Evolutionary conservation across 2,113 vertebrate genomes (phyloP).

Genomic region (Platysternon megacephalum): DNA sequence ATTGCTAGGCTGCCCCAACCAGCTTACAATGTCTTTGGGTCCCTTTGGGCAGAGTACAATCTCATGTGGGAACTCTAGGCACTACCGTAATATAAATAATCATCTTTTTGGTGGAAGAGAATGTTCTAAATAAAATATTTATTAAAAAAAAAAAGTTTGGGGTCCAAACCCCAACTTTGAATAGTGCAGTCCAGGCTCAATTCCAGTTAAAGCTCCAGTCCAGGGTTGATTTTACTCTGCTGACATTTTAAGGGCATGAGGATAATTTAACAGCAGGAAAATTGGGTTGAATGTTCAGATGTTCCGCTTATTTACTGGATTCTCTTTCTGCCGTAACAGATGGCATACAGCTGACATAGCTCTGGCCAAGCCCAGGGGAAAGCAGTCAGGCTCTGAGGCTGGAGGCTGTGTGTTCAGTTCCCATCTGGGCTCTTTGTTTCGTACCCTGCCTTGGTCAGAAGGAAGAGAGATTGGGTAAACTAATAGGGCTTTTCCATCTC

Average conservation of each 20-base stretch:
- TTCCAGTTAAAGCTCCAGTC: not conserved
- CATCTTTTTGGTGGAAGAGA: not conserved
- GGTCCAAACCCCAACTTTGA: not conserved
- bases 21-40: accelerated
- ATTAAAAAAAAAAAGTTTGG: not conserved
- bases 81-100: not conserved
- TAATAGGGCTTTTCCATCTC: not conserved
- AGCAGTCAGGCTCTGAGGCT: not conserved
- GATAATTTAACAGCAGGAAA: not conserved
- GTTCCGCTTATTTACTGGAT: not conserved
- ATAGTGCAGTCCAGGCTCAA: not conserved
- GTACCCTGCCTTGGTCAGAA: not conserved
- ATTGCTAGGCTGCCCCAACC: accelerated
- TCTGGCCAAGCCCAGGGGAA: not conserved
- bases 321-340: slow-evolving; percentile 51
- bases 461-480: not conserved
- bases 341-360: slow-evolving; percentile 15
- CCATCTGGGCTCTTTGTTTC: slow-evolving; percentile 35
- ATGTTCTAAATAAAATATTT: not conserved
- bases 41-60: too few species aligned
- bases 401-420: not conserved
- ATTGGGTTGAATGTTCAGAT: not conserved
- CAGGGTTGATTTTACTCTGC: not conserved
- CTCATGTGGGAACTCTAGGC: not conserved
- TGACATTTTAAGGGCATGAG: not conserved